Conservation (phyloP, 2,888 invertebrate genomes). For the Punctoribates punctum region DNA sequence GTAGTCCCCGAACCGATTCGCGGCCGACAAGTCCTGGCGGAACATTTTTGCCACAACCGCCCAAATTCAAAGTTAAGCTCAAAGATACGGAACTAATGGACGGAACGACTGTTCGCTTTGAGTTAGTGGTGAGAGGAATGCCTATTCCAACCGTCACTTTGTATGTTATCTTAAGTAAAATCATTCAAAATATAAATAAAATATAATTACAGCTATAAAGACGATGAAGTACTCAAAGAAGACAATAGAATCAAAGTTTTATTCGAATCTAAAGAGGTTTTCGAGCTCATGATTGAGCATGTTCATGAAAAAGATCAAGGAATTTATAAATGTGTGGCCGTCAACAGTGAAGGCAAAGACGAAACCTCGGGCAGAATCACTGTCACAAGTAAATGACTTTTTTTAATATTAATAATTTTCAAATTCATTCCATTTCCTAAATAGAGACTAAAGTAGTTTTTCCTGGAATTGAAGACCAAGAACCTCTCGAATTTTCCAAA, state of each 20-base stretch:
- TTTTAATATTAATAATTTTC: neutral
- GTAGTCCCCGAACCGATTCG: slow-evolving; percentile 39
- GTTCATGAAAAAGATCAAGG: slow-evolving; percentile 76
- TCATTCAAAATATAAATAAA: neutral
- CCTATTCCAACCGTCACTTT: slow-evolving; percentile 85
- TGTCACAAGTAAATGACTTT: slow-evolving; percentile 62
- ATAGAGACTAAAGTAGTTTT: slow-evolving; percentile 48
- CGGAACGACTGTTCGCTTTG: slow-evolving; percentile 78
- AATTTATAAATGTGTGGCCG: slow-evolving; percentile 75
- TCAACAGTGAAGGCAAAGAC: slow-evolving; percentile 74
- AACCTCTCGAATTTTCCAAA: neutral
- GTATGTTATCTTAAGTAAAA: slow-evolving; percentile 61
- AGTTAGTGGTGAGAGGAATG: slow-evolving; percentile 80
- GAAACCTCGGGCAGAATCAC: slow-evolving; percentile 70
- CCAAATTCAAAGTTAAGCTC: slow-evolving; percentile 76
- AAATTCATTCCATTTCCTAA: no score
- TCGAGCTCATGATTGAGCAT: slow-evolving; percentile 78
- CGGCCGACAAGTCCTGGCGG: slow-evolving; percentile 49
- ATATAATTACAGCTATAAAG: slow-evolving; percentile 67
- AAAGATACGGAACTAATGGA: slow-evolving; percentile 82
- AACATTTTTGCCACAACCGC: slow-evolving; percentile 58
- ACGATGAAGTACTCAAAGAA: slow-evolving; percentile 67
- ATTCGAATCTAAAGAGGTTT: slow-evolving; percentile 77
- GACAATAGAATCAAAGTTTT: slow-evolving; percentile 65
- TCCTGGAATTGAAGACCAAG: slow-evolving; percentile 45